These are phyloP conservation scores for Smutsia gigantea DNA, from an alignment of 2,797 vertebrate genomes.

Conservation along the genomic window DNA sequence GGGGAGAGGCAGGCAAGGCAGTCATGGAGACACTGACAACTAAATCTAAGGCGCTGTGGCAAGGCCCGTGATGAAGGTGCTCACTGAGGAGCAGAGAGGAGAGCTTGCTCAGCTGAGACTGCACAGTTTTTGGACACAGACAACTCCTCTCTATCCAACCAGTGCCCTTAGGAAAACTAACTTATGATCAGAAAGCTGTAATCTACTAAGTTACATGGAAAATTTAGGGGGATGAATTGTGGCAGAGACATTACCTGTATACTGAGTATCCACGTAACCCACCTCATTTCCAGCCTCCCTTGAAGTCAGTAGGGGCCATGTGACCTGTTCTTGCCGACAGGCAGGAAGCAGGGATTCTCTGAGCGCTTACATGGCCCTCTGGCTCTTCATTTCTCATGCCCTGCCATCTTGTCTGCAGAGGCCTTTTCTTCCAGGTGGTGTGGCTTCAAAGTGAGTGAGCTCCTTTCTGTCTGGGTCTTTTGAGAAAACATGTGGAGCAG, in stretches of 20 bases:
- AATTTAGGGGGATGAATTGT: background rate
- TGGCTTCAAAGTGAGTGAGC: background rate
- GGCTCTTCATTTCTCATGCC: background rate
- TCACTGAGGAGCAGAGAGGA: background rate
- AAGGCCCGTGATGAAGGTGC: background rate
- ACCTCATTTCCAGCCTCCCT: background rate
- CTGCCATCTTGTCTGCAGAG: background rate
- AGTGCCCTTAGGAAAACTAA: background rate
- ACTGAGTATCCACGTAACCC: background rate
- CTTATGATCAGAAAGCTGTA: background rate
- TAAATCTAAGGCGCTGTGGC: background rate
- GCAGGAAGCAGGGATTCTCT: background rate
- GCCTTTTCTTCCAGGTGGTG: background rate
- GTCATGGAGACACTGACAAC: background rate
- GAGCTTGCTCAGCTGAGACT: background rate
- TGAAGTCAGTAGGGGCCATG: background rate
- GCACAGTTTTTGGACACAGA: background rate
- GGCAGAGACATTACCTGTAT: background rate
- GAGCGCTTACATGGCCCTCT: accelerated
- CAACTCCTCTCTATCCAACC: background rate
- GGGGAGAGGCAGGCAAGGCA: background rate
- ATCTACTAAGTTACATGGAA: background rate
- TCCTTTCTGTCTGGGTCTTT: background rate
- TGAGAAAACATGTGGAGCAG: background rate
- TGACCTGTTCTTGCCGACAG: background rate